These are phyloP conservation scores for Synaphobranchus kaupii DNA, from an alignment of 2,797 vertebrate genomes.

Conservation along the genomic window DNA sequence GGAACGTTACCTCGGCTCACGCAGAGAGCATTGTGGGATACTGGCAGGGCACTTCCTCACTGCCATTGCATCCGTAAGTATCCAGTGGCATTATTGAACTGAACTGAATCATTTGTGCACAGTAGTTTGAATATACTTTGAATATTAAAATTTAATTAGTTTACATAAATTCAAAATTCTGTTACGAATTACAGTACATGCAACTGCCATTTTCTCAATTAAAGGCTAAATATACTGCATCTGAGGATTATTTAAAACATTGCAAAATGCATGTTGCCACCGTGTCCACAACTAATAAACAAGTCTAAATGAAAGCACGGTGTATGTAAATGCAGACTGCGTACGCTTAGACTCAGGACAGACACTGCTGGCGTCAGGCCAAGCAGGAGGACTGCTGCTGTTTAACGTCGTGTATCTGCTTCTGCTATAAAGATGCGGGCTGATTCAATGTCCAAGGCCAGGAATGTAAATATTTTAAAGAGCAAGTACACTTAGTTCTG, in stretches of 20 bases:
- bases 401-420: background rate
- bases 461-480: conserved; percentile 18
- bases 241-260: background rate
- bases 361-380: background rate
- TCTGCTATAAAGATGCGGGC: background rate
- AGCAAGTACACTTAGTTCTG: background rate
- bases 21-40: background rate
- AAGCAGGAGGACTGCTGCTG: background rate
- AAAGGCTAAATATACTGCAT: too few relatives aligned
- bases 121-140: background rate
- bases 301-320: background rate
- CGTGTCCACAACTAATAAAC: background rate
- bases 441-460: background rate
- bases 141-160: background rate
- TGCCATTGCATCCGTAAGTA: background rate
- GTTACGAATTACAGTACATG: background rate
- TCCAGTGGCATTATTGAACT: background rate
- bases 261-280: background rate
- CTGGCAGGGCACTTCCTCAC: background rate
- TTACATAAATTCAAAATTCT: background rate
- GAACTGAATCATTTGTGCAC: background rate
- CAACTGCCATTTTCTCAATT: too few relatives aligned
- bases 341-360: background rate
- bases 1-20: background rate
- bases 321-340: background rate